These are phyloP conservation scores for Origma solitaria DNA, from an alignment of 2,113 vertebrate genomes.

Conservation along the genomic window DNA sequence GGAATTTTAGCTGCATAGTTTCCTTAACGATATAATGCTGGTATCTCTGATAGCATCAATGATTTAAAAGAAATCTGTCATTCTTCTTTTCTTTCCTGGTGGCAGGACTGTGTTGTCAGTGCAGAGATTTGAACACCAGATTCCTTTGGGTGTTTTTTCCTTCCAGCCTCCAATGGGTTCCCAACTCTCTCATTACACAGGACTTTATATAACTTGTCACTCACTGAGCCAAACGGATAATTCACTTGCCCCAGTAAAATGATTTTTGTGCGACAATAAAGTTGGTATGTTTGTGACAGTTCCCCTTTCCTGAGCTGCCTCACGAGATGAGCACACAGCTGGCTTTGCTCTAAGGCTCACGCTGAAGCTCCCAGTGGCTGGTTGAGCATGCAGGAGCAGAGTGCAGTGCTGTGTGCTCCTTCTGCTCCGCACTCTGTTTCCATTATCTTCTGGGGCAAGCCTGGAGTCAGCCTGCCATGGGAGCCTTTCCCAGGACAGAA, in stretches of 20 bases:
- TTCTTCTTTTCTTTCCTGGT: not conserved
- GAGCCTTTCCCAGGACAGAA: constrained; percentile 23
- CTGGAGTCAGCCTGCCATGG: not conserved
- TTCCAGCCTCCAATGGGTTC: not conserved
- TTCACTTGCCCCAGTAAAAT: not conserved
- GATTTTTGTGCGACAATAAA: not conserved
- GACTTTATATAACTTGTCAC: accelerated
- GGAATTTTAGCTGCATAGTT: not conserved
- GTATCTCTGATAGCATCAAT: not conserved
- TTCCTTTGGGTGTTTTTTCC: not conserved
- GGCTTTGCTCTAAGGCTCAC: not conserved
- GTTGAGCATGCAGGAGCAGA: not conserved
- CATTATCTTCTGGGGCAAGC: constrained; percentile 14
- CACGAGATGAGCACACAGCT: not conserved
- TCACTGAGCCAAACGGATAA: not conserved
- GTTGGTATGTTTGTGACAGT: not conserved
- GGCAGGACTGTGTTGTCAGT: not conserved
- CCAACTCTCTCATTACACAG: not conserved
- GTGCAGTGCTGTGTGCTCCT: not conserved
- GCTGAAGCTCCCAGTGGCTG: not conserved
- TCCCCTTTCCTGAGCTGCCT: not conserved
- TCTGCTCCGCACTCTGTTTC: not conserved
- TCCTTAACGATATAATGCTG: not conserved
- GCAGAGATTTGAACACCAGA: not conserved
- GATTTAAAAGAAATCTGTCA: not conserved